Evolutionary conservation across 2,797 vertebrate genomes (phyloP).

Genomic region (Danio choprae): DNA sequence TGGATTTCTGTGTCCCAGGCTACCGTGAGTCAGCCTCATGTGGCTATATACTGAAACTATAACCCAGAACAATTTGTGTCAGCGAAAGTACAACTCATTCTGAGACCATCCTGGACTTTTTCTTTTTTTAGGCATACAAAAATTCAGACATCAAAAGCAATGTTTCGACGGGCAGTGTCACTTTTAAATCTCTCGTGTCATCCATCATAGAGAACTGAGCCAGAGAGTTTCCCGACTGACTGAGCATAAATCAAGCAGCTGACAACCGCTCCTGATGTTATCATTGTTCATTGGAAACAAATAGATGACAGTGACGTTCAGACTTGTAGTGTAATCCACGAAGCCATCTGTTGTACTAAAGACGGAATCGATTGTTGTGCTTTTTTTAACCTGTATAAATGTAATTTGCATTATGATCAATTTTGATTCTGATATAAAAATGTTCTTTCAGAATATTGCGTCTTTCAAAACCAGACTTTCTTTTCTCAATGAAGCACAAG

Average conservation of each 20-base stretch:
- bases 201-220: slow-evolving; percentile 21
- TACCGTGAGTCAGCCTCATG: slow-evolving; percentile 41
- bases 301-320: background rate
- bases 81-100: slow-evolving; percentile 1
- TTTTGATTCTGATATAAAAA: no score
- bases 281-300: slow-evolving; percentile 7
- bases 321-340: slow-evolving; percentile 11
- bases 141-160: slow-evolving; percentile 20
- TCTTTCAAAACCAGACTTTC: background rate
- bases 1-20: slow-evolving; percentile 38
- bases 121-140: background rate
- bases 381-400: no score
- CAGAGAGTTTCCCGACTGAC: slow-evolving; percentile 36
- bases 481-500: slow-evolving; percentile 2
- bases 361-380: background rate
- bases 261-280: slow-evolving; percentile 31
- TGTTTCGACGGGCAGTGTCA: background rate
- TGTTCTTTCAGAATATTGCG: no score
- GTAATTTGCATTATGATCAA: no score
- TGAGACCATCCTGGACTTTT: background rate
- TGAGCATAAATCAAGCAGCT: slow-evolving; percentile 25
- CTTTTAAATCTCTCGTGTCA: slow-evolving; percentile 35
- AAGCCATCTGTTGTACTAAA: background rate
- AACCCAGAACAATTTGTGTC: slow-evolving; percentile 13
- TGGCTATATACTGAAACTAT: slow-evolving; percentile 17